Conservation (phyloP, 2,797 vertebrate genomes). For the Enteromius mattozi region DNA sequence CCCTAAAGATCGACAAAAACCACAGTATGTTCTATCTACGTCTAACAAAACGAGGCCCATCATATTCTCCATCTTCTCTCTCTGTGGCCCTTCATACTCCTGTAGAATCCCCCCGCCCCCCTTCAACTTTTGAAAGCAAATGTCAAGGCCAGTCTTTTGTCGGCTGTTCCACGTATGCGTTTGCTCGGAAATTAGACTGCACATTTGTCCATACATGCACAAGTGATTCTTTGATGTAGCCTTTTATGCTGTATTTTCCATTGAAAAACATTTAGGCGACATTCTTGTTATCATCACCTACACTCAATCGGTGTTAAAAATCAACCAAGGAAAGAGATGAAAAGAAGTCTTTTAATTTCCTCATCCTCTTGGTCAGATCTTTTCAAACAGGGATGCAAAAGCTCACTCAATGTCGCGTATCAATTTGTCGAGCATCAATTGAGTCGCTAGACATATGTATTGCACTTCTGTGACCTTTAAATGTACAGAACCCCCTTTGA, state of each 20-base stretch:
- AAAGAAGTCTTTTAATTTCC: conserved; percentile 30
- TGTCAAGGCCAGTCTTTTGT: conserved; percentile 51
- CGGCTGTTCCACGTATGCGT: not conserved
- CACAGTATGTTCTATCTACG: not conserved
- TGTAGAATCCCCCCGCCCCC: conserved; percentile 1
- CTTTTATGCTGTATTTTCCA: conserved; percentile 28
- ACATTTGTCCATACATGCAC: conserved; percentile 53
- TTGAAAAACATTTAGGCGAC: conserved; percentile 32
- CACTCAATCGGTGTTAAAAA: conserved; percentile 21
- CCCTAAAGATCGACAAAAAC: conserved; percentile 9
- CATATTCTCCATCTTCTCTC: conserved; percentile 35
- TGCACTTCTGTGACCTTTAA: conserved; percentile 38
- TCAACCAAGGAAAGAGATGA: conserved; percentile 24
- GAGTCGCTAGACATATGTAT: conserved; percentile 30
- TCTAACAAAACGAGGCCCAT: conserved; percentile 7
- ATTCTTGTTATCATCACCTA: conserved; percentile 33
- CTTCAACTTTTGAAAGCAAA: conserved; percentile 37
- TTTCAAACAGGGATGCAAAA: conserved; percentile 37
- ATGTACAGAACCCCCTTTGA: conserved; percentile 21
- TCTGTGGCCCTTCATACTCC: conserved; percentile 23
- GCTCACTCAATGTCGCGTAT: conserved; percentile 11
- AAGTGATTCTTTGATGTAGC: conserved; percentile 30
- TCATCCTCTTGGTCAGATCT: conserved; percentile 20
- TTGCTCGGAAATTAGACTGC: conserved; percentile 44
- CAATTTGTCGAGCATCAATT: conserved; percentile 33